Evolutionary conservation across 2,888 invertebrate genomes (phyloP), one percentile per base, ranked within the genome.

Genomic region (Tanytarsus gracilentus): DNA sequence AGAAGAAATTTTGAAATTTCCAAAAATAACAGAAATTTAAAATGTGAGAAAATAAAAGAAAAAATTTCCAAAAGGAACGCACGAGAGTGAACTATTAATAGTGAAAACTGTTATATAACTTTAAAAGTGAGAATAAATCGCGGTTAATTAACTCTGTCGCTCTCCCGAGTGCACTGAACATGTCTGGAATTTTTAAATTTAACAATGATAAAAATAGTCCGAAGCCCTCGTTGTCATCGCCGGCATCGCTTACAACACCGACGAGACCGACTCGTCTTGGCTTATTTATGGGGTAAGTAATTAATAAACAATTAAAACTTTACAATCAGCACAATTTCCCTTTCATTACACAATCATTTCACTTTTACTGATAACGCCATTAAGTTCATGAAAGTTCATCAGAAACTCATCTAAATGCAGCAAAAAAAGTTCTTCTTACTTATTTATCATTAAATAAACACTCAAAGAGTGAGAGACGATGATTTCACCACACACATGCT

Each of bases 111-210:
- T 36, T 36, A 36, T 16, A 36, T 36, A 36, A 36, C n/a, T 16
- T 11, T n/a, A n/a, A 33, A 33, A 33, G 2, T 36, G n/a, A 14
- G 16, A 36, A 36, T 14, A 36, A 1, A 36, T 14, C 3, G 11
- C n/a, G 5, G n/a, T 33, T 33, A 7, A 33, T 33, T 33, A 5
- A 33, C 33, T 1, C 3, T 33, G 14, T 36, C n/a, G n/a, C n/a
- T n/a, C n/a, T n/a, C n/a, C n/a, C n/a, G n/a, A n/a, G 36, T 36
- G 25, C 11, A 26, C 21, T 36, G 8, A 56, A 18, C 44, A 58
- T 58, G 58, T 29, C 58, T 26, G 58, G 58, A 58, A 58, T 58
- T 6, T 58, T 58, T 29, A 58, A 48, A 16, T 58, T 58, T 23
- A 30, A 27, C 44, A 33, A 9, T 33, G 53, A 55, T 23, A 36